These are phyloP conservation scores for Acipenser transmontanus DNA, from an alignment of 2,797 vertebrate genomes.

Conservation along the genomic window DNA sequence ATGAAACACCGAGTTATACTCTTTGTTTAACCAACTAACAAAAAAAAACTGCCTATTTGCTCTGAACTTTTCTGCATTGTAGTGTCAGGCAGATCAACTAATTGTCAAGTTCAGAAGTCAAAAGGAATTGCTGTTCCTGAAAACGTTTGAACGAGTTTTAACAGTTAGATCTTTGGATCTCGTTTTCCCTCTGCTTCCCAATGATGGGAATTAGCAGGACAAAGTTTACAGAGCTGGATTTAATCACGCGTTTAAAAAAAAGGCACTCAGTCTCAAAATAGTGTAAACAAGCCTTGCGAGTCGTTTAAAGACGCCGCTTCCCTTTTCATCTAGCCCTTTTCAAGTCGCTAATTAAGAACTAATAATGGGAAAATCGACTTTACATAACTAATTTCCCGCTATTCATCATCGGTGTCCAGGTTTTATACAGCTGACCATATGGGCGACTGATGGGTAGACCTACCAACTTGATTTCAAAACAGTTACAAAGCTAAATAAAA, in stretches of 20 bases:
- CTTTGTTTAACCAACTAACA: constrained; percentile 37
- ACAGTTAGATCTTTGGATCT: constrained; percentile 43
- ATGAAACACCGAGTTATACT: constrained; percentile 22
- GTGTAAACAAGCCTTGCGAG: constrained; percentile 44
- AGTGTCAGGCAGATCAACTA: constrained; percentile 48
- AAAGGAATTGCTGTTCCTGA: constrained; percentile 40
- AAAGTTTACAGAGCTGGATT: constrained; percentile 69
- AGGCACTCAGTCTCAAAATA: constrained; percentile 40
- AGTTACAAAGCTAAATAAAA: too few species aligned
- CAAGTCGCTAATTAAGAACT: constrained; percentile 38
- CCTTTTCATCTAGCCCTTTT: constrained; percentile 46
- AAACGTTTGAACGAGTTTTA: constrained; percentile 57
- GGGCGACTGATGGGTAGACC: too few species aligned
- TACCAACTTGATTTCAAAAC: too few species aligned
- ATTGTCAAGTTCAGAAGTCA: constrained; percentile 50
- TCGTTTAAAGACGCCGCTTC: constrained; percentile 32
- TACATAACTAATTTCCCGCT: constrained; percentile 25
- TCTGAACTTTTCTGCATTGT: constrained; percentile 61
- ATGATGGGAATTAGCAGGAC: constrained; percentile 41
- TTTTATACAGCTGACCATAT: background rate
- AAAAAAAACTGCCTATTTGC: constrained; percentile 58
- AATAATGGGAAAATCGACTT: constrained; percentile 26
- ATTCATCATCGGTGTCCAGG: constrained; percentile 5
- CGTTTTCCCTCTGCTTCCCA: constrained; percentile 31
- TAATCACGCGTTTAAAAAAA: constrained; percentile 61